Base-by-base conservation (phyloP, 2,888 invertebrate species). In the Parasteatoda lunata region DNA sequence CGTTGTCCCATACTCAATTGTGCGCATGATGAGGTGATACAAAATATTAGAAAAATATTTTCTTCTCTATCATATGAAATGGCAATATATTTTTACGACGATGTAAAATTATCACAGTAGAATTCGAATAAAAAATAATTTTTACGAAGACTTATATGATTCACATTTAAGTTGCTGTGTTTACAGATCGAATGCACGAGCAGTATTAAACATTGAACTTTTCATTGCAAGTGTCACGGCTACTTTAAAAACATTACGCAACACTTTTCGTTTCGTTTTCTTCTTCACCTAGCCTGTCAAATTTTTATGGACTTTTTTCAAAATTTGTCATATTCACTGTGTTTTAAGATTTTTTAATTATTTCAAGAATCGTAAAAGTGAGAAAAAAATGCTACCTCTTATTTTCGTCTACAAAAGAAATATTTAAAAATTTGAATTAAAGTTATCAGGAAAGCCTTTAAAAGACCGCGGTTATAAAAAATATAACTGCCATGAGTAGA, bases 1-100 rank as follows among this genome's bases (percentile, higher is more conserved):
- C 15, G 77, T 75, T 70, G 81, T 71, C 72, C 81, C 86, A 87
- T 87, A 82, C 82, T 87, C 86, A 82, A 87, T 81, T 78, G 86
- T 82, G 77, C 82, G 86, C 86, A 87, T 87, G 80, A 72, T 86
- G 76, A 76, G 71, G n/a, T 59, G 59, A 59, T 59, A 59, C 9
- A 59, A 59, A 59, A 59, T 59, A 9, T 59, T 9, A 59, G 59
- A 59, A 59, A 59, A 7, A 59, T 7, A n/a, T 59, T 8, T n/a
- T 9, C 9, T 59, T 59, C 9, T 59, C 69, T 13, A n/a, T 59
- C 59, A 59, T n/a, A 59, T 59, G 11, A 59, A 59, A 59, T 59
- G 8, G n/a, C n/a, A 59, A 13, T 59, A 7, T 59, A 59, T 59
- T 59, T n/a, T 59, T 30, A 30, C 30, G 30, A 30, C 30, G 30